phyloP scores from a whole-genome alignment of 2,888 invertebrate genomes.

The Meganola albula region DNA sequence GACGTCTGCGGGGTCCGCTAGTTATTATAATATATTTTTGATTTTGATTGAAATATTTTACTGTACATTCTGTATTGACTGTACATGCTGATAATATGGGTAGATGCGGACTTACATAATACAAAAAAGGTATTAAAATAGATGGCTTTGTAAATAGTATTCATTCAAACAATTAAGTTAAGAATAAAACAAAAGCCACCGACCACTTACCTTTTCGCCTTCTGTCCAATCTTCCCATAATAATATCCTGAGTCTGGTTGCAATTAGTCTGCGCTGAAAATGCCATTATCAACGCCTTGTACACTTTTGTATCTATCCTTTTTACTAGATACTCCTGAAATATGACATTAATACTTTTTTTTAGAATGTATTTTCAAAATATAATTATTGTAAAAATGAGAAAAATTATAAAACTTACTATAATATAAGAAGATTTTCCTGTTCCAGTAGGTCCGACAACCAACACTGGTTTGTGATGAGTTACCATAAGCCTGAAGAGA shows the following conservation, averaged over 20 bases:
- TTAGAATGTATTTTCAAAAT: too few species aligned
- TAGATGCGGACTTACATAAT: too few species aligned
- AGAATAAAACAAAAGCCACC: too few species aligned
- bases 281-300: conserved; percentile 91
- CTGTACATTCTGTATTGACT: too few species aligned
- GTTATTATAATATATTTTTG: too few species aligned
- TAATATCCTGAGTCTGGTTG: conserved; percentile 95
- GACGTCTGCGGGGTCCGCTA: too few species aligned
- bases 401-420: conserved; percentile 71
- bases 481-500: conserved; percentile 86
- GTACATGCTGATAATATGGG: too few species aligned
- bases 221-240: conserved; percentile 96
- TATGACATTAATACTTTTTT: conserved; percentile 4
- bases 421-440: conserved; percentile 94
- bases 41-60: too few species aligned
- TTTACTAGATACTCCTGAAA: conserved; percentile 87
- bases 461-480: conserved; percentile 89
- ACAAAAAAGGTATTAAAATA: too few species aligned
- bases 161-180: too few species aligned
- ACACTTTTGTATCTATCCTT: conserved; percentile 85
- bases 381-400: too few species aligned
- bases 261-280: conserved; percentile 97
- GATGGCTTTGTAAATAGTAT: too few species aligned
- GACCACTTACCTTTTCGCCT: conserved; percentile 84
- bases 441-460: conserved; percentile 97